Percentiles rank a stretch among this genome's conserved stretches.
phyloP scores from a whole-genome alignment of 1,140 invertebrate genomes.

The Aleiodes sp. region DNA sequence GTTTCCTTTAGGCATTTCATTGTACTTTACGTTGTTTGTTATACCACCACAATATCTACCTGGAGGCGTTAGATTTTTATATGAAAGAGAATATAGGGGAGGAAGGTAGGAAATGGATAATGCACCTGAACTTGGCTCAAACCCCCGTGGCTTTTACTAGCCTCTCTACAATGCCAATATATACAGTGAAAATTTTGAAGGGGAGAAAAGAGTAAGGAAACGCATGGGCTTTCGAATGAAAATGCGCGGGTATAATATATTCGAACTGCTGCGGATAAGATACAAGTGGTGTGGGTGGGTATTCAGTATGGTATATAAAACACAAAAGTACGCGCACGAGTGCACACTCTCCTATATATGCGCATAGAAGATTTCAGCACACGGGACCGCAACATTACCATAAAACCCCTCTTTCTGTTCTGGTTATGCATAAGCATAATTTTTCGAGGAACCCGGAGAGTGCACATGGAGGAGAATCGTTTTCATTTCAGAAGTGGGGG shows the following conservation, averaged over 20 bases:
- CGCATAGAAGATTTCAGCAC: slow-evolving; percentile 61
- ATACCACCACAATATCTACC: neutral
- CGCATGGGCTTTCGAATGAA: slow-evolving; percentile 45
- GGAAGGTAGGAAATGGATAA: too few species aligned
- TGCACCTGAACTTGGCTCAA: slow-evolving; percentile 4
- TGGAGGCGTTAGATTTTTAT: neutral
- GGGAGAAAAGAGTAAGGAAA: neutral
- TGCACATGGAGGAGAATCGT: neutral
- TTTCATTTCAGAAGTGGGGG: neutral
- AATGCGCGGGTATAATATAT: slow-evolving; percentile 56
- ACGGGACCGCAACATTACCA: slow-evolving; percentile 60
- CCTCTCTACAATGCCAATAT: slow-evolving; percentile 15
- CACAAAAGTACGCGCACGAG: slow-evolving; percentile 34
- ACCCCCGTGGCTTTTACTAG: too few species aligned
- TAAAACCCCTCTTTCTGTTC: slow-evolving; percentile 51
- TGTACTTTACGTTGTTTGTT: neutral
- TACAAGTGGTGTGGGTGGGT: slow-evolving; percentile 28
- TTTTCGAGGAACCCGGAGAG: slow-evolving; percentile 45
- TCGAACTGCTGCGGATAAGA: slow-evolving; percentile 42
- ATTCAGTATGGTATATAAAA: slow-evolving; percentile 41
- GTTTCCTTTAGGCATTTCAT: neutral
- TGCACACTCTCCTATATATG: slow-evolving; percentile 43
- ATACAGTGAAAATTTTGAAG: slow-evolving; percentile 14
- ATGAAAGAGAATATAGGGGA: neutral
- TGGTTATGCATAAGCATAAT: slow-evolving; percentile 64